Evolutionary conservation across 2,797 vertebrate genomes (phyloP).

Genomic region (Sitta carolinensis): DNA sequence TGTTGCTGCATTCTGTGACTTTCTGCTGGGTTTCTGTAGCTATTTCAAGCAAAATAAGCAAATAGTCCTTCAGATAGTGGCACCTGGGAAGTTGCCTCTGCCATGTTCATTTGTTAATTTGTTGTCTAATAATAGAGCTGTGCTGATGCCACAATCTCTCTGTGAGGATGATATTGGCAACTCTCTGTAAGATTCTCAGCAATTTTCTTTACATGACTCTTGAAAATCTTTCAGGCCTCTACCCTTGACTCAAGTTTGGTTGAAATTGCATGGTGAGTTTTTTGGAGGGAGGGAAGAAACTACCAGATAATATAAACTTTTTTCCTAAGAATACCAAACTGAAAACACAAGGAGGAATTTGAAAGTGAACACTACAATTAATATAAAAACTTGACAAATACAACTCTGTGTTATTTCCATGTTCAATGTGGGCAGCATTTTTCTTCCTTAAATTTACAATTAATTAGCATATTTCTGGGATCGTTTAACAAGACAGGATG

Average conservation of each 20-base stretch:
- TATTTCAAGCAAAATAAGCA: background rate
- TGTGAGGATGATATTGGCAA: background rate
- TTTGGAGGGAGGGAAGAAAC: background rate
- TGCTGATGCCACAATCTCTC: background rate
- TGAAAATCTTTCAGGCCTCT: background rate
- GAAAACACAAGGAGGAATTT: background rate
- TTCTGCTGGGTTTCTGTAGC: background rate
- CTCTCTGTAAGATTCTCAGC: background rate
- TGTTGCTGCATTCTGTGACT: accelerated
- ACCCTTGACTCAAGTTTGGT: background rate
- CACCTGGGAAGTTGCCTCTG: background rate
- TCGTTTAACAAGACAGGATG: background rate
- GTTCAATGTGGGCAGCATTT: background rate
- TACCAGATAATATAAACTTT: background rate
- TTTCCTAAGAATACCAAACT: background rate
- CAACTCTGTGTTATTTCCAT: background rate
- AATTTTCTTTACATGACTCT: background rate
- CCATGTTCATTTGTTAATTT: background rate
- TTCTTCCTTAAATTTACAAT: background rate
- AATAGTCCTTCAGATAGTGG: background rate
- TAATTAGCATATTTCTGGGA: background rate
- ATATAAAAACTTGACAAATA: background rate
- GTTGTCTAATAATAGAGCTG: background rate
- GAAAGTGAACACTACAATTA: background rate
- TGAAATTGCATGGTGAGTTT: background rate